These are phyloP conservation scores for Tragelaphus scriptus DNA, from an alignment of 2,113 vertebrate species.

Conservation along the genomic window DNA sequence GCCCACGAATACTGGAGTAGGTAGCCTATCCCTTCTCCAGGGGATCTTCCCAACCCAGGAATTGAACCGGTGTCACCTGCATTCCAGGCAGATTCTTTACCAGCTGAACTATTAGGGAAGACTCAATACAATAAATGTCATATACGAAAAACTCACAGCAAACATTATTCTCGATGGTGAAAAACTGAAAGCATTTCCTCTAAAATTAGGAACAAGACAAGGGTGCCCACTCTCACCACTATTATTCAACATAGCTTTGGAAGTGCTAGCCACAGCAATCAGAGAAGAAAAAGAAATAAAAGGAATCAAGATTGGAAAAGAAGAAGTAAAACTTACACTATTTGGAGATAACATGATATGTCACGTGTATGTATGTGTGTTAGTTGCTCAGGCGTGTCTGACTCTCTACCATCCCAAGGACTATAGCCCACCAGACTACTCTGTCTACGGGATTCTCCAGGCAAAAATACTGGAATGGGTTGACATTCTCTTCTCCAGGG, in stretches of 20 bases:
- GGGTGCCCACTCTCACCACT: neutral
- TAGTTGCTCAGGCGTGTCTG: neutral
- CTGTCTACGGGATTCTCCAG: neutral
- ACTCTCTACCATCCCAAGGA: neutral
- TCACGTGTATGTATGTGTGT: neutral
- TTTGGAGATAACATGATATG: neutral
- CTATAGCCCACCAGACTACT: neutral
- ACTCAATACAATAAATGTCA: neutral
- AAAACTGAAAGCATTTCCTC: neutral
- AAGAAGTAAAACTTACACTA: neutral
- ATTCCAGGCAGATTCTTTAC: neutral
- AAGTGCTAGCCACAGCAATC: neutral
- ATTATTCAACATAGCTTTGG: neutral
- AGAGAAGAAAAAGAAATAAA: neutral
- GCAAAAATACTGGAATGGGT: neutral
- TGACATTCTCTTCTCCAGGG: neutral
- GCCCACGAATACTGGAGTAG: neutral
- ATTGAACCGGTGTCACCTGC: neutral
- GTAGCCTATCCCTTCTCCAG: neutral
- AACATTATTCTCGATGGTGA: neutral
- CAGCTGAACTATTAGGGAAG: neutral
- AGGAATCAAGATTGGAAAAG: neutral
- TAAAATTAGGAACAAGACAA: neutral
- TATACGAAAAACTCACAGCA: neutral
- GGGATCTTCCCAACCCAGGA: neutral